Base-by-base conservation (phyloP, 2,888 invertebrate species). In the Drosophila nigricruria region DNA sequence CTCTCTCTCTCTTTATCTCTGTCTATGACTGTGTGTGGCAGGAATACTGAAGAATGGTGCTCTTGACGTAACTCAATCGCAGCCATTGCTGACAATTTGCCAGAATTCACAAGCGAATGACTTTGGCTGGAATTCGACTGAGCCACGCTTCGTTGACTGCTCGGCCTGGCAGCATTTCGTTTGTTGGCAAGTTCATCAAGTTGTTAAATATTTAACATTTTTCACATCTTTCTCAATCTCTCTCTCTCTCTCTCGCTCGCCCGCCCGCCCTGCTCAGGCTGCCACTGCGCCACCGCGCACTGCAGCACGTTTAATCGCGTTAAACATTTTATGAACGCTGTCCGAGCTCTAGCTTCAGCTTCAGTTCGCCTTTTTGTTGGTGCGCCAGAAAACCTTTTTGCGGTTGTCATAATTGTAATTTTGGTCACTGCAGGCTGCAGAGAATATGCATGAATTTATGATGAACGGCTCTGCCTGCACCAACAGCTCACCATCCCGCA, bases 371-470 rank as follows among this genome's bases (percentile, higher is more conserved):
- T 79, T 86, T 88, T 79, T 80, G 81, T 82, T 82, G 90, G 90
- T 89, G 79, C 90, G 79, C 77, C 87, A 83, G 72, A 83, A 85
- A 86, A 88, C 86, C 89, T 90, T 85, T 86, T 90, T 86, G 90
- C 79, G 86, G 86, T 88, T 83, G 87, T 90, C 89, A 90, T 86
- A 86, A 86, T 90, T 86, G 86, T 86, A 88, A 86, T 86, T 86
- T 83, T 77, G 86, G 86, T 88, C 86, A 86, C 89, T 86, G 86
- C 86, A 83, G 83, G 64, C 79, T 84, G 82, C 80, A 84, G 82
- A 78, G 86, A 89, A 53, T 53, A 65, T 87, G 73, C 87, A 90
- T 86, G 81, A 86, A 86, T 90, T 90, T 90, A 86, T 86, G 89
- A 86, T 90, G 88, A 84, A 77, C 72, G 54, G 50, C 58, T 40